A percentile compares a stretch with the other conserved stretches of the same genome.
phyloP scores from a whole-genome alignment of 2,113 vertebrate genomes.

The Uria lomvia region DNA sequence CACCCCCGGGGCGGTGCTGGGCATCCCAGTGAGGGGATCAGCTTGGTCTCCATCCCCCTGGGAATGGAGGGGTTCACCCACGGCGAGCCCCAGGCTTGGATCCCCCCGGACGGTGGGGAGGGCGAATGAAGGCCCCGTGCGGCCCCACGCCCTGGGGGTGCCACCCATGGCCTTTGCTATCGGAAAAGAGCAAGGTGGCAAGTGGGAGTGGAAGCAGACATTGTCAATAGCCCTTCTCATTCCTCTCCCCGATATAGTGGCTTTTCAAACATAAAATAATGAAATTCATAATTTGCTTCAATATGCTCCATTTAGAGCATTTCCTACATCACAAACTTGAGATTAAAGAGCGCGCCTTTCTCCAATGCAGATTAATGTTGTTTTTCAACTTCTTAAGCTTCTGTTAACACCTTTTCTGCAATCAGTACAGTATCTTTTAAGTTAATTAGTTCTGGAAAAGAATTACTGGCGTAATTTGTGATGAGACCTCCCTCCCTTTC shows the following conservation, averaged over 20 bases:
- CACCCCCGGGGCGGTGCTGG: too few species aligned
- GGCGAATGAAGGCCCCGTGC: background rate
- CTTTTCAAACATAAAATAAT: background rate
- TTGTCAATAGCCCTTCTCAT: background rate
- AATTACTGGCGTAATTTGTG: slow-evolving; percentile 23
- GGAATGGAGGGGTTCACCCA: background rate
- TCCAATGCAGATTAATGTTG: slow-evolving; percentile 32
- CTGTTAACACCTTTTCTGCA: slow-evolving; percentile 60
- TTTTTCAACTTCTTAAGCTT: slow-evolving; percentile 51
- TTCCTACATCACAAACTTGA: background rate
- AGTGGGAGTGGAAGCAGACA: background rate
- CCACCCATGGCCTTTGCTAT: rapidly evolving
- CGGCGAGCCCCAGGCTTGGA: background rate
- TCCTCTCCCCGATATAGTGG: background rate
- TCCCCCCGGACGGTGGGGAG: background rate
- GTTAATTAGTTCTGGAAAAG: slow-evolving; percentile 63
- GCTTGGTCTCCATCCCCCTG: background rate
- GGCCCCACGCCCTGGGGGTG: background rate
- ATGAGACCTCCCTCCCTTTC: slow-evolving; percentile 18
- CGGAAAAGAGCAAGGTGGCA: background rate
- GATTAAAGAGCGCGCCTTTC: slow-evolving; percentile 10
- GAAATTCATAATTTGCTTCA: background rate
- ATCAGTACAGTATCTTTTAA: slow-evolving; percentile 48
- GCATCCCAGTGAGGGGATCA: background rate
- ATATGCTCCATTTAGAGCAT: background rate